Base-by-base conservation (phyloP, 1,140 invertebrate genomes). In the Drosophila miranda region DNA sequence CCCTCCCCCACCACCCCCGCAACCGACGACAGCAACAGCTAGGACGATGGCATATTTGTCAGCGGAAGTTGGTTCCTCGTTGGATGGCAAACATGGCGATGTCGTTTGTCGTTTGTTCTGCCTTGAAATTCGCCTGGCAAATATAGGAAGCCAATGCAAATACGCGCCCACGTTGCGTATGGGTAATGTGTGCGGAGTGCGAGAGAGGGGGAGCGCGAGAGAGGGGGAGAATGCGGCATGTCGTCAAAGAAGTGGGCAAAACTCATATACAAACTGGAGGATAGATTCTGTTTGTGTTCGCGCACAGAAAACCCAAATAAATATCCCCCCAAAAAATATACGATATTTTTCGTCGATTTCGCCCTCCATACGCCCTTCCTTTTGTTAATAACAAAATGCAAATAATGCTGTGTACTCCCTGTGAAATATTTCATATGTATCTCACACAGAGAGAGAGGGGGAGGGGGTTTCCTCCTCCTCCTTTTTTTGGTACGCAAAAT, bases 371-470 rank as follows among this genome's bases (percentile, higher is more conserved):
- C 9, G 30, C 3, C 3, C 45, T 41, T 55, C 68, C 62, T 57
- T 52, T 82, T 78, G 82, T 82, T 82, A 82, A 82, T 82, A 82
- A 82, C 78, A 82, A 78, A 82, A 82, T 82, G 78, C 74, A 82
- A 82, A 82, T 78, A 82, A 67, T 71, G 48, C 41, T 68, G 42
- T 13, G 34, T 13, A 38, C 34, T 38, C 16, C 50, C 55, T 50
- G 42, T 48, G 55, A 51, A 55, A 46, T 57, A 19, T 48, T 43
- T 51, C 19, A 68, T 57, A n/a, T 43, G 43, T 26, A 34, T 38
- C 19, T n/a, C 45, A 11, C 21, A 13, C 2, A 30, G 8, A 30
- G 28, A 30, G 28, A 8, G 28, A 9, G 8, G 2, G 21, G 43
- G 44, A 44, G 11, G 16, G 7, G 6, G 11, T 7, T 14, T 8